Percentiles rank a stretch among this genome's conserved stretches.
Conservation (phyloP, 2,888 invertebrate genomes). For the Salticus scenicus region DNA sequence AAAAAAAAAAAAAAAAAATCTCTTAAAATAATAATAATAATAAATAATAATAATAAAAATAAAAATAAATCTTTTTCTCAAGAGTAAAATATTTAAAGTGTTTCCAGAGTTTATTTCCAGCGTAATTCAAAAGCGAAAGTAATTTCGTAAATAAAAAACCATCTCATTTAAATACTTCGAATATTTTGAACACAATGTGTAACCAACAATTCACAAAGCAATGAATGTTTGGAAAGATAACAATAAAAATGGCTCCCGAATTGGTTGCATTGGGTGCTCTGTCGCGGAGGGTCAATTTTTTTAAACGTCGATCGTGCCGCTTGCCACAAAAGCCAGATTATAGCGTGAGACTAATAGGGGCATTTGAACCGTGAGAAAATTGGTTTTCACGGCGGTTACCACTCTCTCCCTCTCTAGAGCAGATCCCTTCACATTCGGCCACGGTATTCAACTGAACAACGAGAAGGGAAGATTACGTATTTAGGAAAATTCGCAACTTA, state of each 20-base stretch:
- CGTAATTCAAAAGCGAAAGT: not conserved
- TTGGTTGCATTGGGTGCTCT: slow-evolving; percentile 2
- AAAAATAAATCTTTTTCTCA: no score
- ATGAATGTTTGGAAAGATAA: not conserved
- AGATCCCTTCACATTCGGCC: slow-evolving; percentile 15
- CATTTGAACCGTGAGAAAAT: slow-evolving; percentile 68
- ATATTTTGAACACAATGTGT: not conserved
- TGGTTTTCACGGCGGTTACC: slow-evolving; percentile 48
- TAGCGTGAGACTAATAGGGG: slow-evolving; percentile 60
- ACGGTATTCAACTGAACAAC: slow-evolving; percentile 24
- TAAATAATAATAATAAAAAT: no score
- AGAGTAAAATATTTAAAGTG: no score
- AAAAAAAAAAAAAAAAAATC: no score
- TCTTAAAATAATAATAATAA: no score
- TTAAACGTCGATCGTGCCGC: slow-evolving; percentile 46
- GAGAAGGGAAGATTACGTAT: slow-evolving; percentile 8
- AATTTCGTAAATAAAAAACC: not conserved
- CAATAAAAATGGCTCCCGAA: not conserved
- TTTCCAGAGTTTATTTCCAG: no score
- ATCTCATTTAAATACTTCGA: not conserved
- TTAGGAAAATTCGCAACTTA: slow-evolving; percentile 25
- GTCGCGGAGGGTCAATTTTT: not conserved
- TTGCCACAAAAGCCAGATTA: slow-evolving; percentile 67
- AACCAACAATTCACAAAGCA: slow-evolving; percentile 1
- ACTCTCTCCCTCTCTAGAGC: not conserved